Base-by-base conservation (phyloP, 2,113 vertebrate genomes). In the Micronisus gabar region DNA sequence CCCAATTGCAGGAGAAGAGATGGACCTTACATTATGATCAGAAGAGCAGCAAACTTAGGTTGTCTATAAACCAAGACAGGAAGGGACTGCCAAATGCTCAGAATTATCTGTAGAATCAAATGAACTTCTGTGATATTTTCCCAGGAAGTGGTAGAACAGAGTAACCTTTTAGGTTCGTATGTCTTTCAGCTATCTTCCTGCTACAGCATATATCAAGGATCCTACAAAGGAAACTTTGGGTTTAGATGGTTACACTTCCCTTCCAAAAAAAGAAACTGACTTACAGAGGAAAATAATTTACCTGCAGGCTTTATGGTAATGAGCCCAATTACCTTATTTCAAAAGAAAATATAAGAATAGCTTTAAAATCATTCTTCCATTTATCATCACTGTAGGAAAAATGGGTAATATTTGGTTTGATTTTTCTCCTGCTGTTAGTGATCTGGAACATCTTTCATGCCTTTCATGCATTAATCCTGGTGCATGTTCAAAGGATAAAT, bases 301-400 rank as follows among this genome's bases (percentile, higher is more conserved):
- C 71, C 80, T 5, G 0, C 89, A 95, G 88, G 93, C 58, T 90
- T 95, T 93, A 96, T 97, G 89, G 47, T 85, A 94, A 95, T 94
- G 84, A 96, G 86, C 30, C n/a, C 53, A 96, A 96, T 97, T 95
- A 94, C 83, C 81, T 82, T 94, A 75, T 96, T 96, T 97, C 82
- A 95, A 91, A 93, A 93, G 81, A 92, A 94, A 95, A 85, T 26
- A 32, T 34, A 92, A 95, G 93, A 96, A 90, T 78, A 87, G 47
- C 94, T 95, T 95, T 73, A 89, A 91, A 95, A 94, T 41, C 32
- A 27, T 87, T 63, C 86, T 90, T 78, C 61, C 32, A 43, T 90
- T 95, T 93, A 59, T 93, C 74, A 78, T 74, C 83, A 25, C 83
- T 62, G 61, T 61, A 78, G 62, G 63, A 85, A 93, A 94, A 95